Evolutionary conservation across 1,140 invertebrate genomes (phyloP).

Genomic region (Hypothenemus hampei): DNA sequence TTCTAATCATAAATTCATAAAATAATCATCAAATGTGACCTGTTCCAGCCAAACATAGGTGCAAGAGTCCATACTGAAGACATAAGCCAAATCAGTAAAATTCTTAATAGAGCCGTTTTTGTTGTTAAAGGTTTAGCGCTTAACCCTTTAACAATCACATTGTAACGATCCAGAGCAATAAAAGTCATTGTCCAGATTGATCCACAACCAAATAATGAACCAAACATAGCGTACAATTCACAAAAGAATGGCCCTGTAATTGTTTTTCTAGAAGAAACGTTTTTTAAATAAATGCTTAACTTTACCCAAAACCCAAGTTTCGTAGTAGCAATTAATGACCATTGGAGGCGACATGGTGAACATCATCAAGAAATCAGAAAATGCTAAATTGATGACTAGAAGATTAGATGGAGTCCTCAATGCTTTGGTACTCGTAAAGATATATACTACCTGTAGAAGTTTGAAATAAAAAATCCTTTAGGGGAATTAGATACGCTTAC

Average conservation of each 20-base stretch:
- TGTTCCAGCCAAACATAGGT: slow-evolving; percentile 75
- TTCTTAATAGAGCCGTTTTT: slow-evolving; percentile 61
- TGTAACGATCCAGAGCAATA: slow-evolving; percentile 78
- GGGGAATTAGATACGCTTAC: slow-evolving; percentile 45
- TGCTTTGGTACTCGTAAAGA: slow-evolving; percentile 71
- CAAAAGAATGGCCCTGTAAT: slow-evolving; percentile 33
- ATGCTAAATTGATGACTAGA: slow-evolving; percentile 78
- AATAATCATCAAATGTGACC: slow-evolving; percentile 49
- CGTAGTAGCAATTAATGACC: slow-evolving; percentile 80
- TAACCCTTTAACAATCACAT: slow-evolving; percentile 74
- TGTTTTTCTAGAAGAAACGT: too few species aligned
- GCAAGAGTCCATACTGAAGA: slow-evolving; percentile 63
- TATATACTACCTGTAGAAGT: slow-evolving; percentile 63
- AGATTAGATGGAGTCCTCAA: slow-evolving; percentile 80
- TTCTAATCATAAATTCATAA: not conserved
- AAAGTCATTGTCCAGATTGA: slow-evolving; percentile 82
- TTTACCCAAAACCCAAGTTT: slow-evolving; percentile 78
- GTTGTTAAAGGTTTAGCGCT: slow-evolving; percentile 66
- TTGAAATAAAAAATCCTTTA: not conserved
- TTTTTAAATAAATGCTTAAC: too few species aligned
- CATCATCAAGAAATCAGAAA: slow-evolving; percentile 89
- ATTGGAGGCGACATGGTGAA: slow-evolving; percentile 74
- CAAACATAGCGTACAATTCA: slow-evolving; percentile 62
- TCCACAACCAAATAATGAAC: slow-evolving; percentile 72
- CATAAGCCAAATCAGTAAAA: slow-evolving; percentile 66